Base-by-base conservation (phyloP, 2,888 invertebrate genomes). In the Ectemnius lituratus region DNA sequence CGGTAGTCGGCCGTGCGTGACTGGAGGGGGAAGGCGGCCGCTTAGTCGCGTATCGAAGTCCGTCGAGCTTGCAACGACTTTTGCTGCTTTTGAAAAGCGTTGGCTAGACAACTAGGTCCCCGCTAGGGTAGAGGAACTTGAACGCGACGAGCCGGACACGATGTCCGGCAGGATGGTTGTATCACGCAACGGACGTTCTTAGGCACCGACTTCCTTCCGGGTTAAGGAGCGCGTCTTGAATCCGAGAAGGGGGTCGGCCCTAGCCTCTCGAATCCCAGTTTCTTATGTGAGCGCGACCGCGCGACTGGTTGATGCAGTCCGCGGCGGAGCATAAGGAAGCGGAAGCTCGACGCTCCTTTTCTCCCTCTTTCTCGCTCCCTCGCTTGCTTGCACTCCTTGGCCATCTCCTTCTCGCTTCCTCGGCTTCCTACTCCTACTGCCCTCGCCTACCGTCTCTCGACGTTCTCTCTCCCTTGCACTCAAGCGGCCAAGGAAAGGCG, bases 231-330 rank as follows among this genome's bases (percentile, higher is more conserved):
- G 77, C 81, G 77, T 61, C 77, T 70, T 69, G 79, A 14, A 13
- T 76, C 76, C 81, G 52, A 75, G 76, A 73, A 75, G 83, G 82
- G 82, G 83, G 76, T 79, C 75, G 71, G 63, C 69, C 70, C 47
- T 68, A 69, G 68, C 75, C 77, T 82, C 83, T 80, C 83, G 83
- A 83, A 81, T 83, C 80, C 84, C 82, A 80, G 84, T 87, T 87
- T 88, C 88, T 89, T 90, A 88, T 88, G 87, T 88, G 90, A 86
- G 89, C 89, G 88, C 90, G 89, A 89, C 88, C 90, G 90, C 90
- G 90, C 90, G 90, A 90, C 90, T 90, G 90, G 87, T 88, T 87
- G 89, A 89, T 90, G 90, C 90, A 90, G 88, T 90, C 86, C 88
- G 89, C 87, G 89, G 85, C 88, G 87, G 88, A 87, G 89, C 89